Conservation (phyloP, 2,888 invertebrate species). For the Phanerotoma sp. region DNA sequence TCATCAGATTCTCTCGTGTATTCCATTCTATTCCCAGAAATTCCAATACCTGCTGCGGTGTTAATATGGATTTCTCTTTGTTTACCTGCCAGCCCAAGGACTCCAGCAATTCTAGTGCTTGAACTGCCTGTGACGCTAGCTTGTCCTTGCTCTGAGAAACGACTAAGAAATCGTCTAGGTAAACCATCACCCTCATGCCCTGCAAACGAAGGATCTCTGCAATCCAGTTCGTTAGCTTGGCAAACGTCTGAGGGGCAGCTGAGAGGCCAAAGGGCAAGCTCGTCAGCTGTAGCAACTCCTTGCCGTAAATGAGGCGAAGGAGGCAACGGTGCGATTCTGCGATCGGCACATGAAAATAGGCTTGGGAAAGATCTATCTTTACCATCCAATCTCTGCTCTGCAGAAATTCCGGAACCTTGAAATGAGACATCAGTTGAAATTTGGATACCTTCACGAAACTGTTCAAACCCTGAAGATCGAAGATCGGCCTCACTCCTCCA, state of each 20-base stretch:
- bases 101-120: not conserved
- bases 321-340: conserved; percentile 31
- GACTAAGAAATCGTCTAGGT: conserved; percentile 31
- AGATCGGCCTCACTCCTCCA: conserved; percentile 47
- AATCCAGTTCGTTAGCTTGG: conserved; percentile 37
- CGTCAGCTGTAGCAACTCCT: conserved; percentile 36
- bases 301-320: conserved; percentile 33
- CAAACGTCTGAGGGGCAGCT: conserved; percentile 36
- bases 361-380: conserved; percentile 29
- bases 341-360: conserved; percentile 30
- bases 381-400: conserved; percentile 35
- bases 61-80: not conserved
- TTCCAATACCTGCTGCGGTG: not conserved
- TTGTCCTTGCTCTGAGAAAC: conserved; percentile 28
- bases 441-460: not conserved
- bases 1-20: not conserved
- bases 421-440: not conserved
- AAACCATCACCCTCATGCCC: conserved; percentile 29
- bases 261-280: conserved; percentile 38
- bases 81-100: not conserved
- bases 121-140: conserved; percentile 3
- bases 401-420: conserved; percentile 24
- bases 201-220: conserved; percentile 31
- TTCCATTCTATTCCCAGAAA: not conserved
- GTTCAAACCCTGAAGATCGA: conserved; percentile 45